A percentile compares a stretch with the other conserved stretches of the same genome.
These are phyloP conservation scores for Heterocephalus glaber DNA, from an alignment of 2,113 vertebrate species.

Conservation along the genomic window DNA sequence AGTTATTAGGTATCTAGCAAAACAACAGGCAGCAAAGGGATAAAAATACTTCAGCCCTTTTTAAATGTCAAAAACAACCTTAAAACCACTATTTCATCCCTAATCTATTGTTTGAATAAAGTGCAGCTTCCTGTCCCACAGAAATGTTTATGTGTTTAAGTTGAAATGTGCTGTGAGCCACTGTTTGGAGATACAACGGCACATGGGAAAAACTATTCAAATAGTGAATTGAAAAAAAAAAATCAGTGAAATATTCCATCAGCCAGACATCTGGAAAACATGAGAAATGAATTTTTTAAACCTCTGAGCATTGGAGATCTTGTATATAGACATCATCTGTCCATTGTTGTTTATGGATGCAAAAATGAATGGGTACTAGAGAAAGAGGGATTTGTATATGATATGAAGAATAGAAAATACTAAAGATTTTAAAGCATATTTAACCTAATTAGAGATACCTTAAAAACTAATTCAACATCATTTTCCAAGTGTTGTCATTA, in stretches of 20 bases:
- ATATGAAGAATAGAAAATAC: slow-evolving; percentile 16
- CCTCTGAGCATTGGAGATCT: slow-evolving; percentile 46
- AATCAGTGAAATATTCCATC: slow-evolving; percentile 60
- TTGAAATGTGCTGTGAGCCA: slow-evolving; percentile 49
- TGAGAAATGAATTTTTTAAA: slow-evolving; percentile 73
- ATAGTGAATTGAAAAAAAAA: slow-evolving; percentile 55
- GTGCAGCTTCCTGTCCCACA: slow-evolving; percentile 65
- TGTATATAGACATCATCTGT: slow-evolving; percentile 45
- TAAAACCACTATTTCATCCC: slow-evolving; percentile 71
- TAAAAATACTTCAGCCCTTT: slow-evolving; percentile 75
- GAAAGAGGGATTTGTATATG: not conserved
- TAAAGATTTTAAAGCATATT: not conserved
- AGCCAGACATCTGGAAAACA: slow-evolving; percentile 65
- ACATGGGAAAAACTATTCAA: slow-evolving; percentile 49
- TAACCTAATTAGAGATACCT: not conserved
- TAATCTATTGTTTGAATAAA: slow-evolving; percentile 75
- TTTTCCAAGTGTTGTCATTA: slow-evolving; percentile 11
- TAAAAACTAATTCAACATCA: not conserved
- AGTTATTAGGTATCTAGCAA: slow-evolving; percentile 75
- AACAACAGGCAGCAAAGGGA: slow-evolving; percentile 68
- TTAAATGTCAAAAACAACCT: slow-evolving; percentile 78
- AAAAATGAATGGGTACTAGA: slow-evolving; percentile 57
- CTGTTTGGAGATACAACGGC: slow-evolving; percentile 47
- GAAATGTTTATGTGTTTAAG: slow-evolving; percentile 68
- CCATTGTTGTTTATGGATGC: slow-evolving; percentile 64